These are phyloP conservation scores for Empidonax alnorum DNA, from an alignment of 2,113 vertebrate species.

Conservation along the genomic window DNA sequence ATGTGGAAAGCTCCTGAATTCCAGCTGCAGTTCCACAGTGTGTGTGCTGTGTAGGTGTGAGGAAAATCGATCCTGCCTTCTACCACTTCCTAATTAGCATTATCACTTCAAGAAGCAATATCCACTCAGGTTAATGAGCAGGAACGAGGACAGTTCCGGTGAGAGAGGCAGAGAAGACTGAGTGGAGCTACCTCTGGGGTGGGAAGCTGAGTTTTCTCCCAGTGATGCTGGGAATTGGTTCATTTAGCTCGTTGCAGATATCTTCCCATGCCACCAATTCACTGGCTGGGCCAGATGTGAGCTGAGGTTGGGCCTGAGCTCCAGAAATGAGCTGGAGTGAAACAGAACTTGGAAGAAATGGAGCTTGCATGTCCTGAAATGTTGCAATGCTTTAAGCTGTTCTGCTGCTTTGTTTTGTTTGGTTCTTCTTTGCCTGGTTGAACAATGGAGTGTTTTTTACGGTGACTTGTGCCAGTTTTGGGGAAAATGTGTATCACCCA, in stretches of 20 bases:
- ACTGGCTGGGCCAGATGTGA: neutral
- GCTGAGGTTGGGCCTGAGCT: neutral
- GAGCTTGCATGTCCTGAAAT: rapidly evolving
- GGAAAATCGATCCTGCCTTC: neutral
- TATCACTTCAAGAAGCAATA: neutral
- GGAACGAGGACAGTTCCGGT: neutral
- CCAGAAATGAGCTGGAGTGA: neutral
- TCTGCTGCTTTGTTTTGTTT: neutral
- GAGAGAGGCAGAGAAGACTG: neutral
- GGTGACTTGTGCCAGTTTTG: neutral
- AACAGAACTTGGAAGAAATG: neutral
- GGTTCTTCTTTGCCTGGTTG: neutral
- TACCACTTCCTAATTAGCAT: neutral
- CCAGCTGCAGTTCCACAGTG: neutral
- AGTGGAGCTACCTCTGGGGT: neutral
- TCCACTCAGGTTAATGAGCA: neutral
- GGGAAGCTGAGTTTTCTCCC: neutral
- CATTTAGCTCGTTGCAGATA: neutral
- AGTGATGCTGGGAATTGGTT: neutral
- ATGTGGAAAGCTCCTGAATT: too few species aligned
- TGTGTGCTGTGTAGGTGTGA: neutral
- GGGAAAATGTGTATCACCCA: neutral
- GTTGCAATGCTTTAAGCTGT: neutral
- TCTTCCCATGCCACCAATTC: rapidly evolving
- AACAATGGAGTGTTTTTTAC: neutral